Base-by-base conservation (phyloP, 2,797 vertebrate genomes). In the Mormyrus proboscirostris region DNA sequence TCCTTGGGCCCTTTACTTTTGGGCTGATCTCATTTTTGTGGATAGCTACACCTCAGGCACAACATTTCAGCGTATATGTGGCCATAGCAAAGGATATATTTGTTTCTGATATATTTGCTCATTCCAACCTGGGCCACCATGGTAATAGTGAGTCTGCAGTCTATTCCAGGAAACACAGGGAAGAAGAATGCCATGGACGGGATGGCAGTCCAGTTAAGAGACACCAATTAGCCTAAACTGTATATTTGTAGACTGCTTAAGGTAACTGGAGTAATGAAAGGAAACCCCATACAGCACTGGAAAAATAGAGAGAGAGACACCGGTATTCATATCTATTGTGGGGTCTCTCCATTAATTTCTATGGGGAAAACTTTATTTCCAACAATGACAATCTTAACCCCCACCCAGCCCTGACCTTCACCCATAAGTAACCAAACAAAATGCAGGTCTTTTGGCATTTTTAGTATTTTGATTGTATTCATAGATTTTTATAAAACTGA, bases 1-100 rank as follows among this genome's bases (percentile, higher is more conserved):
- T 57, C 3, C 10, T 82, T 29, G 62, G 33, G 19, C 53, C 53
- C 93, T 92, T 51, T 51, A 2, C 88, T 88, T 22, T 55, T 12
- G 69, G 73, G 38, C 73, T 16, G 38, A 88, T 44, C 12, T 29
- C 47, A 53, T 50, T 53, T 51, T 14, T 25, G 47, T 25, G 2
- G 25, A 33, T 84, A 29, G 22, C 51, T 57, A 49, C 88, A 59
- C 91, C 89, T 90, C 89, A 94, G 94, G 92, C 93, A 79, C 38
- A 19, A 19, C 16, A 79, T 38, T 38, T 38, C 14, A 29, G 16
- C 14, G 0, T 79, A 79, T 44, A 8, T 44, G 73, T 44, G 73
- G 38, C 5, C 7, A 19, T 19, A 47, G 65, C 16, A 79, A 47
- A 41, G 38, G 41, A 79, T 41, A 5, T 44, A 33, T 25, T 73